Evolutionary conservation across 2,797 vertebrate species (phyloP).

Genomic region (Tolypeutes matacus): DNA sequence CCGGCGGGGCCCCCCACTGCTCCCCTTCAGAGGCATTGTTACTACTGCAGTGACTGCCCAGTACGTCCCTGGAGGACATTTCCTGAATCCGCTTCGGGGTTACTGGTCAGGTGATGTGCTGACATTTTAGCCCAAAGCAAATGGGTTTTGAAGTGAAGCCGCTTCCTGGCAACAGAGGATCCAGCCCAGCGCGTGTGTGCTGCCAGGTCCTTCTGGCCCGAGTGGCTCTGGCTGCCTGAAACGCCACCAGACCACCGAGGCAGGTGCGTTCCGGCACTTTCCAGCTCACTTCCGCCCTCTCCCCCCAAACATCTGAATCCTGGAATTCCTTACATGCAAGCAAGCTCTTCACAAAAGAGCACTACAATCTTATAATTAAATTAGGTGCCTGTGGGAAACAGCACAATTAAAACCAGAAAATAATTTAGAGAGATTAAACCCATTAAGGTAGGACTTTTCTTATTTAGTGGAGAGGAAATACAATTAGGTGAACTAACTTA

Average conservation of each 20-base stretch:
- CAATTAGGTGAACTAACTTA: slow-evolving; percentile 85
- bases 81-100: background rate
- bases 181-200: background rate
- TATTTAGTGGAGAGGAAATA: slow-evolving; percentile 87
- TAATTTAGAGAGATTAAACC: slow-evolving; percentile 80
- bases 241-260: accelerated
- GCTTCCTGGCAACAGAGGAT: accelerated
- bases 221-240: background rate
- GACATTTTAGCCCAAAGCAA: background rate
- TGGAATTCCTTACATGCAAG: background rate
- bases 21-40: no score
- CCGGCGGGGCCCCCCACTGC: background rate
- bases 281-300: background rate
- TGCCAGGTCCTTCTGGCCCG: background rate
- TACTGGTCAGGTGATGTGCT: background rate
- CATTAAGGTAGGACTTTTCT: slow-evolving; percentile 82
- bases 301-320: background rate
- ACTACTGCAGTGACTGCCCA: background rate
- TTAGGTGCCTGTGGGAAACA: slow-evolving; percentile 78
- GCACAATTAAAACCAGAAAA: slow-evolving; percentile 85
- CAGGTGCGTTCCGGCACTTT: accelerated
- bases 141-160: background rate
- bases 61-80: accelerated
- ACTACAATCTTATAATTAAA: slow-evolving; percentile 65
- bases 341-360: slow-evolving; percentile 47